Percentiles rank a stretch among this genome's conserved stretches.
Conservation (phyloP, 2,113 vertebrate genomes). For the Nothoprocta pentlandii region DNA sequence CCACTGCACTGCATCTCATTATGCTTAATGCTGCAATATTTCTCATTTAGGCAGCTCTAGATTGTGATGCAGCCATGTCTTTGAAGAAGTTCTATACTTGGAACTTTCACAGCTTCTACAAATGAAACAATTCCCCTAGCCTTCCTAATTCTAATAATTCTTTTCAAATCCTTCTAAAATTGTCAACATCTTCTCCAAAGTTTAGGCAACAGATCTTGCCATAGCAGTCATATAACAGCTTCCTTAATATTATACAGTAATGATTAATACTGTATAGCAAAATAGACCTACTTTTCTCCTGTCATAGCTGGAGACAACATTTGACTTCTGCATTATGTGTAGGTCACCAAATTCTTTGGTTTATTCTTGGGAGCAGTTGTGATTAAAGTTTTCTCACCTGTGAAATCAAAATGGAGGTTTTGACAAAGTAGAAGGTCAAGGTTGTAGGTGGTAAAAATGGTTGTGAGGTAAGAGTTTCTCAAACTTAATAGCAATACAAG, state of each 20-base stretch:
- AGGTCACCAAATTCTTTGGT: not conserved
- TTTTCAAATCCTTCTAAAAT: constrained; percentile 17
- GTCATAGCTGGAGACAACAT: not conserved
- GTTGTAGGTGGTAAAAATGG: not conserved
- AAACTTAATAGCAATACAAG: not conserved
- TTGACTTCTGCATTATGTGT: not conserved
- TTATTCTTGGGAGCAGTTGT: not conserved
- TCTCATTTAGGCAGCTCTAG: not conserved
- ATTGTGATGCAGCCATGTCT: not conserved
- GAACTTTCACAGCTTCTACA: not conserved
- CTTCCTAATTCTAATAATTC: not conserved
- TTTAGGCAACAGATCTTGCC: not conserved
- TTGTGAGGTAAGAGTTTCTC: accelerated
- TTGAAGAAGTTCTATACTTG: constrained; percentile 9
- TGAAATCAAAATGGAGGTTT: not conserved
- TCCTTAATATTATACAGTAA: not conserved
- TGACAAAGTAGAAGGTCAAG: not conserved
- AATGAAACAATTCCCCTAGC: not conserved
- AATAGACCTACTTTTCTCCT: not conserved
- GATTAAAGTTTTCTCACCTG: accelerated
- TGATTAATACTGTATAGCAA: not conserved
- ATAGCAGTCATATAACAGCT: not conserved
- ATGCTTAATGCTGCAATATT: not conserved
- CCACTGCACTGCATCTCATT: not conserved
- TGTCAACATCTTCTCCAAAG: not conserved